Base-by-base conservation (phyloP, 1,140 invertebrate genomes). In the Drosophila dunni region DNA sequence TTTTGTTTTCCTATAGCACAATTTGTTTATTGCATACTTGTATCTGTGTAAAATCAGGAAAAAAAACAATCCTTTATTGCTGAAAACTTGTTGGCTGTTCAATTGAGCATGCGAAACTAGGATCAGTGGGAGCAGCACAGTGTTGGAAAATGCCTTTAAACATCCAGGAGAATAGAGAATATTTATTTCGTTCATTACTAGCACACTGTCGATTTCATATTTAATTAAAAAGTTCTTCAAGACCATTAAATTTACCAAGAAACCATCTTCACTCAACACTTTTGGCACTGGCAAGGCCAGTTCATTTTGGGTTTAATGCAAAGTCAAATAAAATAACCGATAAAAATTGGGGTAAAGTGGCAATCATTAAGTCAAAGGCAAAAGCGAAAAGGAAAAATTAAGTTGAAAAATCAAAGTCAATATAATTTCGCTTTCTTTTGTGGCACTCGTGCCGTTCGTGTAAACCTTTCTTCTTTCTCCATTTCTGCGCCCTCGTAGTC, bases 381-480 rank as follows among this genome's bases (percentile, higher is more conserved):
- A 62, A 8, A n/a, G 34, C 8, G 44, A 63, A 66, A 48, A 40
- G 29, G 36, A 42, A 78, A 29, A 88, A 86, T 85, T 86, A 74
- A 81, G 70, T 84, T 81, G 69, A 56, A 75, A 78, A 78, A 88
- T 88, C 83, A 88, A 88, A 88, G 84, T 88, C 83, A 88, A 88
- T 89, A 88, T 71, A 83, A 88, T 83, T 88, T 89, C 77, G 68
- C 77, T 88, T 88, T 88, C 77, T 73, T 83, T 72, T 74, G 40
- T 79, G 73, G 63, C 76, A 71, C 76, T 78, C 58, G 60, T 61
- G 40, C 40, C 0, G 34, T 4, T 48, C 13, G 7, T 8, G 24
- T 29, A 29, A 29, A 63, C 17, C 36, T 20, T 20, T 11, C 45
- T 10, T 13, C 8, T 15, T n/a, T 33, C 8, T n/a, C 4, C n/a